These are phyloP conservation scores for Progne subis DNA, from an alignment of 2,113 vertebrate genomes.

Conservation along the genomic window DNA sequence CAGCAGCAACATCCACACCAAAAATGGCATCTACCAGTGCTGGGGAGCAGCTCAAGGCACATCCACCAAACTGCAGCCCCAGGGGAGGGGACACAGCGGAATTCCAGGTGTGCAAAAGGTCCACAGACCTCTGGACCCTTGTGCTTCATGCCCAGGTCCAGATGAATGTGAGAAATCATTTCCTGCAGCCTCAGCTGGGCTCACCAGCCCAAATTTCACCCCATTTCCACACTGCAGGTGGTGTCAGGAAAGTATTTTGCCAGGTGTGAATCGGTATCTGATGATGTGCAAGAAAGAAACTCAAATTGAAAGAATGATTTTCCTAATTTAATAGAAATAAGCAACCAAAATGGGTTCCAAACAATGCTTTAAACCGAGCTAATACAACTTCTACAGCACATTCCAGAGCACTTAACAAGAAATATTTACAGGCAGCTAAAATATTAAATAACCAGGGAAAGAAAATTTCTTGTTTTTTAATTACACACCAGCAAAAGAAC, in stretches of 20 bases:
- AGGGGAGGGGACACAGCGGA: background rate
- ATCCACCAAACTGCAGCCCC: background rate
- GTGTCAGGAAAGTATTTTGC: background rate
- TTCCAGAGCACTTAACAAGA: constrained; percentile 81
- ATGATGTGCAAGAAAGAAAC: constrained; percentile 21
- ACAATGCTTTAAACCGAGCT: constrained; percentile 78
- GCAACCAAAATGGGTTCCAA: constrained; percentile 76
- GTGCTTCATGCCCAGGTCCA: no score
- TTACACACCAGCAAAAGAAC: constrained; percentile 79
- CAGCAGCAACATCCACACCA: background rate
- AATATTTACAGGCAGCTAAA: constrained; percentile 81
- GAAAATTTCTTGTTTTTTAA: constrained; percentile 63
- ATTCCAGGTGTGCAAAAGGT: background rate
- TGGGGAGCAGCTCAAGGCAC: background rate
- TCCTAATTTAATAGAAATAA: constrained; percentile 85
- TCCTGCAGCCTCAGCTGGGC: background rate
- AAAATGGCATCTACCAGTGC: background rate
- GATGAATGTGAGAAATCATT: rapidly evolving
- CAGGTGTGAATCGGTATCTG: rapidly evolving
- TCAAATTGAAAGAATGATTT: constrained; percentile 70
- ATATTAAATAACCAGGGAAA: constrained; percentile 79
- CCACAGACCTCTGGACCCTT: background rate
- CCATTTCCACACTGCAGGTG: background rate
- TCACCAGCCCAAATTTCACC: background rate
- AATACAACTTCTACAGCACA: constrained; percentile 81